A percentile compares a stretch with the other conserved stretches of the same genome.
Conservation (phyloP, 2,888 invertebrate species). For the Dendrolimus houi region DNA sequence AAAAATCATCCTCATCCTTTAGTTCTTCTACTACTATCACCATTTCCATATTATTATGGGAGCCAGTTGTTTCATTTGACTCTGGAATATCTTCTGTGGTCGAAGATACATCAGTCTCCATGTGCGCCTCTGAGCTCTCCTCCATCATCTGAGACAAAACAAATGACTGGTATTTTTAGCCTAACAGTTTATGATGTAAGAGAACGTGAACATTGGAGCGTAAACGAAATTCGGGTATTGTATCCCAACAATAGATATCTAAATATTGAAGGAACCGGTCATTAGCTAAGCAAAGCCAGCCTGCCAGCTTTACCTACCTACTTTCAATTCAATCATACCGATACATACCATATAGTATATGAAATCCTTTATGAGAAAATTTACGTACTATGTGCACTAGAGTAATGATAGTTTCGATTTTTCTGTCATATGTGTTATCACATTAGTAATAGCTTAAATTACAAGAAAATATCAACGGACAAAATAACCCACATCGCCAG, state of each 20-base stretch:
- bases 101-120: conserved; percentile 63
- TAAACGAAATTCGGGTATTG: conserved; percentile 16
- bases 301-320: conserved; percentile 45
- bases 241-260: conserved; percentile 32
- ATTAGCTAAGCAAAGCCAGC: conserved; percentile 53
- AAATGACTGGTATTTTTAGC: conserved; percentile 40
- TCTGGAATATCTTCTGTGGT: conserved; percentile 51
- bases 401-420: conserved; percentile 6
- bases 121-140: conserved; percentile 50
- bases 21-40: conserved; percentile 52
- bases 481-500: conserved; percentile 55
- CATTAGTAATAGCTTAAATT: conserved; percentile 20
- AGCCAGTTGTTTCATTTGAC: conserved; percentile 39
- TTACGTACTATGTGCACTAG: conserved; percentile 12
- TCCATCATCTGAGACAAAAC: conserved; percentile 57
- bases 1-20: conserved; percentile 28
- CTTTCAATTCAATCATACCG: conserved; percentile 58
- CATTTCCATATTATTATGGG: conserved; percentile 48
- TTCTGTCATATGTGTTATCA: conserved; percentile 18
- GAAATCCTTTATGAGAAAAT: conserved; percentile 16
- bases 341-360: conserved; percentile 39
- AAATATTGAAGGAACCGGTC: conserved; percentile 51
- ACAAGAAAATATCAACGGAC: conserved; percentile 43
- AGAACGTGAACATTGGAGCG: conserved; percentile 16
- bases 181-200: conserved; percentile 34